Percentiles rank a stretch among this genome's conserved stretches.
These are phyloP conservation scores for Pterophyllum scalare DNA, from an alignment of 2,113 vertebrate species.

Conservation along the genomic window DNA sequence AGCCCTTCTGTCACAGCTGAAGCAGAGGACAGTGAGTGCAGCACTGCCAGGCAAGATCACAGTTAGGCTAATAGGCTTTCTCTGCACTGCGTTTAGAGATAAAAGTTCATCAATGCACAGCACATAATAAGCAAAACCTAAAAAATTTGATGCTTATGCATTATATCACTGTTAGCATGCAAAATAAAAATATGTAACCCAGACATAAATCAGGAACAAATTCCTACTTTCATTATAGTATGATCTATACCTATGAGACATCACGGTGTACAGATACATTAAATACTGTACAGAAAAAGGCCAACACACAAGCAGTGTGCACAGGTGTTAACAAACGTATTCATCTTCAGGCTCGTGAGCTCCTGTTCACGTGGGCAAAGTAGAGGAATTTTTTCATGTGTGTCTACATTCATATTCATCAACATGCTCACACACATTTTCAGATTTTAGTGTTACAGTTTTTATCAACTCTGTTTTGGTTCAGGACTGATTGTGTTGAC, in stretches of 20 bases:
- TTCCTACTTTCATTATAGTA: background rate
- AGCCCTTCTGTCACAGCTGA: constrained; percentile 22
- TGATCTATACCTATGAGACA: background rate
- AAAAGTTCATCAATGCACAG: background rate
- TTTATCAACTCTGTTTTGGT: constrained; percentile 11
- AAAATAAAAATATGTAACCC: background rate
- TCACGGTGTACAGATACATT: background rate
- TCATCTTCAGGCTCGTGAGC: constrained; percentile 30
- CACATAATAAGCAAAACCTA: background rate
- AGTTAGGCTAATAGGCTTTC: constrained; percentile 20
- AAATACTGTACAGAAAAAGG: constrained; percentile 12
- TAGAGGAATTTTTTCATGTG: constrained; percentile 20
- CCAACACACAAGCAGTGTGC: background rate
- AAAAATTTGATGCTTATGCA: background rate
- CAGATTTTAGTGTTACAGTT: background rate
- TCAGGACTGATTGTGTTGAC: constrained; percentile 23
- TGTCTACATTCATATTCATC: constrained; percentile 17
- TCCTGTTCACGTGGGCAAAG: background rate
- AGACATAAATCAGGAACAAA: background rate
- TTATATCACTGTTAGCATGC: background rate
- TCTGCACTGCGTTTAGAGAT: background rate
- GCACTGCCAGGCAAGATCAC: background rate
- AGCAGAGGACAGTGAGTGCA: constrained; percentile 22
- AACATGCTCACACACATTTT: constrained; percentile 9
- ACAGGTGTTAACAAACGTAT: constrained; percentile 1